Base-by-base conservation (phyloP, 2,888 invertebrate species). In the Agapostemon virescens region DNA sequence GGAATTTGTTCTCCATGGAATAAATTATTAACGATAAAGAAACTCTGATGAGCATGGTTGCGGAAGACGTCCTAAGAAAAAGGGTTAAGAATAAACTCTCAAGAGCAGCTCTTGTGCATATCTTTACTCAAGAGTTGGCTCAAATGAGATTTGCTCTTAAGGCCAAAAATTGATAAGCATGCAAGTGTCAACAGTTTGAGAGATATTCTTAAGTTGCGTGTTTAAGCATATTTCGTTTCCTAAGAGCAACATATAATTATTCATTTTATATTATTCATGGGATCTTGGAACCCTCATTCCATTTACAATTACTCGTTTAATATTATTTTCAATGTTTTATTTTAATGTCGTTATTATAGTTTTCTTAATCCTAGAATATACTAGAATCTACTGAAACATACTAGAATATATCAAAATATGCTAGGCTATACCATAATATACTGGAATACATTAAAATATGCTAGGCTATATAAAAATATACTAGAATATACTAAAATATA, bases 1-100 rank as follows among this genome's bases (percentile, higher is more conserved):
- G 55, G 23, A 26, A 55, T 55, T 55, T 6, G 55, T 55, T 55
- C 26, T 26, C 26, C 55, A 23, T 26, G 26, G 15, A 55, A 55
- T 15, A 55, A 55, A 55, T 55, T 55, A 55, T 55, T 55, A 55
- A 26, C 55, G 55, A 55, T 55, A 55, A 55, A 55, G 55, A 55
- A 55, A 55, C 55, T 55, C 26, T 26, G 55, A 55, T 55, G 26
- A 26, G 15, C 55, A 55, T 26, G 26, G 55, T 55, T 55, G 55
- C 55, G 55, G 55, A 55, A 55, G 55, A 55, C 6, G 26, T 26
- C 26, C 26, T 55, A 26, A 55, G 55, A 26, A 55, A 55, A 55
- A 15, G 23, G 26, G 55, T 55, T 55, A 55, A 55, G 55, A 55
- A 55, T 55, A 55, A n/a, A 55, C 55, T 55, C 26, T 55, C 55